A percentile compares a stretch with the other conserved stretches of the same genome.
phyloP scores from a whole-genome alignment of 2,797 vertebrate species.

The Acipenser transmontanus region DNA sequence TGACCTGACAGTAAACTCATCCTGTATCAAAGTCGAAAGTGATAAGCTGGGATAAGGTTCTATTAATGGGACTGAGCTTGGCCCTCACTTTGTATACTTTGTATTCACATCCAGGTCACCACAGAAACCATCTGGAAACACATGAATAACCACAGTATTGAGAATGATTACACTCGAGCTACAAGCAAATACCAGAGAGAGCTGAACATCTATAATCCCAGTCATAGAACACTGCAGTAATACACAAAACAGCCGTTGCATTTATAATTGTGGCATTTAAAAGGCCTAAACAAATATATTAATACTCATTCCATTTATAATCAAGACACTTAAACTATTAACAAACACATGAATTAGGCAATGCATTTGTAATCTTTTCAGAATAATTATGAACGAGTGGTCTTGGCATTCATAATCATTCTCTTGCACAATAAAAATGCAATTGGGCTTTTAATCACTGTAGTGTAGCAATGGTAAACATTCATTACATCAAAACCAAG shows the following conservation, averaged over 20 bases:
- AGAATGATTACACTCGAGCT: constrained; percentile 6
- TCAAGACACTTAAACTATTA: background rate
- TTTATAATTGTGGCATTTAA: background rate
- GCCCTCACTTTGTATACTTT: background rate
- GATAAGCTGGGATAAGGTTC: background rate
- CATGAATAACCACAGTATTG: background rate
- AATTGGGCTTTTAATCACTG: constrained; percentile 6
- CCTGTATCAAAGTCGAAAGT: too few species aligned
- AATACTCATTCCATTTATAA: constrained; percentile 1
- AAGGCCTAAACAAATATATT: constrained; percentile 1
- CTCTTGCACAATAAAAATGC: background rate
- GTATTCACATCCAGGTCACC: background rate
- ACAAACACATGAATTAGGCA: background rate
- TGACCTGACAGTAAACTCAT: too few species aligned
- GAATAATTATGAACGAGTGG: background rate
- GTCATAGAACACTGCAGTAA: background rate
- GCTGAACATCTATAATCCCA: background rate
- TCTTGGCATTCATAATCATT: background rate
- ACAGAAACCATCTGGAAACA: background rate
- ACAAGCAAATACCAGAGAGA: background rate
- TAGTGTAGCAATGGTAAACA: background rate
- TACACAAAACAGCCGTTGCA: background rate
- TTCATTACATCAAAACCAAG: constrained; percentile 3
- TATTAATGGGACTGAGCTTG: background rate
- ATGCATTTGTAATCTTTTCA: background rate